Base-by-base conservation (phyloP, 2,888 invertebrate species). In the Caenorhabditis becei region DNA sequence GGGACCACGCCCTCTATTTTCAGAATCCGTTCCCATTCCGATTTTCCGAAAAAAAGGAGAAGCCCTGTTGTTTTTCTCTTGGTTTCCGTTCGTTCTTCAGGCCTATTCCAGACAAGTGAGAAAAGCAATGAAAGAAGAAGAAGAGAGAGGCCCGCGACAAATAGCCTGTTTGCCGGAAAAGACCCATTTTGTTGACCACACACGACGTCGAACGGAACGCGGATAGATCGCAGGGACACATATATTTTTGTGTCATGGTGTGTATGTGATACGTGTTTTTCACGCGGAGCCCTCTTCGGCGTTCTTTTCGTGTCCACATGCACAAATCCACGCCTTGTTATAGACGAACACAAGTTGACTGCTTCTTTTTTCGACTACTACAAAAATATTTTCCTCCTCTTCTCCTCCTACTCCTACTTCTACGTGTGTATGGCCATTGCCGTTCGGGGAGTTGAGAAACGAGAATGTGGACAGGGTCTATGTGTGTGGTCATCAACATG, bases 141-240 rank as follows among this genome's bases (percentile, higher is more conserved):
- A 75, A 75, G 44, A 75, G 59, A 24, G 66, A 61, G n/a, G n/a
- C n/a, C n/a, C n/a, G 49, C 59, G 75, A 75, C 66, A 66, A 66
- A 59, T 66, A 41, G 75, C 37, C 66, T 75, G 59, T 75, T 75
- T 66, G 66, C 66, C 75, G 75, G 75, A 75, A 75, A 75, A 75
- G 26, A 59, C 53, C 61, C 53, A 28, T 66, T 66, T 74, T 75
- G 75, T 75, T 75, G 75, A 75, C 75, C 75, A 75, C 75, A 61
- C 65, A 65, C 51, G 58, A 72, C 51, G 53, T 16, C 65, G 59
- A 51, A 41, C 53, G 66, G 47, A 37, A 23, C 18, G 41, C 5
- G 16, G 18, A 32, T 4, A 32, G 14, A 18, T 59, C 37, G 18
- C 16, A 37, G 18, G 24, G 24, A 16, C 3, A 24, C 18, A 61